Evolutionary conservation across 1,140 invertebrate genomes (phyloP), one percentile per base, ranked within the genome.

Genomic region (Drosophila asahinai): DNA sequence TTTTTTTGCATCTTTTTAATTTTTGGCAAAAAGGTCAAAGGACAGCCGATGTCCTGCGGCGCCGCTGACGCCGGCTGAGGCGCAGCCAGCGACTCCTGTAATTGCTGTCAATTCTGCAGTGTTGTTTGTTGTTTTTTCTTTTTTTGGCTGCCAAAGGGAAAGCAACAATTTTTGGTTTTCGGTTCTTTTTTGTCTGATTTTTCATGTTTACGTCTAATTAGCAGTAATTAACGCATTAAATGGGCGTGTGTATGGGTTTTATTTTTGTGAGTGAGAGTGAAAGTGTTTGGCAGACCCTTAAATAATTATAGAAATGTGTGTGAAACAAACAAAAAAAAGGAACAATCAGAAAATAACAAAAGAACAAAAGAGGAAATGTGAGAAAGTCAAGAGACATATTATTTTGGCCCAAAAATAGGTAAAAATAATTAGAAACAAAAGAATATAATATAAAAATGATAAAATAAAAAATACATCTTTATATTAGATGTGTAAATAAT

Each of bases 201-300:
- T 76, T 80, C 70, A 76, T 84, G 78, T 90, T 89, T 89, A 81
- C 55, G 73, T 81, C 84, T 87, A 87, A 87, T 87, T 87, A 89
- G 78, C 77, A 64, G 84, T 87, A 89, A 89, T 87, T 87, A 89
- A 87, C 84, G 84, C 84, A 87, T 89, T 89, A 75, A 80, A 74
- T 54, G 68, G 84, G 80, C 65, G 81, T 72, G 47, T 70, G 59
- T 71, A 25, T 36, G 59, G 55, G 36, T 62, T 19, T 48, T 40
- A 15, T 38, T 9, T n/a, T 25, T 38, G 47, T 33, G 30, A 22
- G 30, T 33, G 42, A n/a, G 33, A 80, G 77, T 80, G 76, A 80
- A 73, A 79, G 77, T 79, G 43, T 55, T 43, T 43, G 36, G 54
- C 43, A 38, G 59, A 19, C 59, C 60, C 60, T 64, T 49, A 38